Evolutionary conservation across 1,140 invertebrate species (phyloP), one percentile per base, ranked within the genome.

Genomic region (Frieseomelitta varia): DNA sequence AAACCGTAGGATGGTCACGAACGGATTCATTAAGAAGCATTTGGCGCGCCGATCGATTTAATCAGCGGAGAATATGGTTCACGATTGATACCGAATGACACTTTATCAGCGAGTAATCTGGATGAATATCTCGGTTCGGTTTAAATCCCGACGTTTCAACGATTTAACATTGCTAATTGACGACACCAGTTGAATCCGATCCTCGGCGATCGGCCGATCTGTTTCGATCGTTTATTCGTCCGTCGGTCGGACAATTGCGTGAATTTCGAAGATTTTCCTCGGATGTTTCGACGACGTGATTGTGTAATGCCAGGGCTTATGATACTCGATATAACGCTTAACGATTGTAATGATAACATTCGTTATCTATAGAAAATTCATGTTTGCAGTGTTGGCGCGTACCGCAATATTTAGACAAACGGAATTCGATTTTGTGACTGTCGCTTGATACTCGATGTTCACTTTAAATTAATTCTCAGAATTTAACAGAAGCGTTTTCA

Each of bases 1-100:
- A 58, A 75, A 84, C 81, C 80, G 51, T 51, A 51, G 65, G 34
- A 71, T 69, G 68, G 65, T 69, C 79, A 74, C 61, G 83, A 75
- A 82, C 84, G 55, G 84, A 85, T 90, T 90, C 89, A 86, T 90
- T 87, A 83, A 82, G 61, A 39, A 65, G 69, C 77, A 67, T 76
- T 63, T 30, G 74, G n/a, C 58, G 58, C n/a, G 4, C 58, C 73
- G 39, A 79, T 79, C 71, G 55, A 85, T 80, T 87, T 90, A 90
- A 87, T 87, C 85, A 63, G 71, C 67, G 65, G 77, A 78, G 39
- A 67, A 47, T 67, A 51, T 34, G 67, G 75, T 85, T 84, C 56
- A 71, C 88, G 72, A 85, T 87, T 85, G 85, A 87, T 82, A 80
- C 55, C 63, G 58, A 63, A 81, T 30, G 67, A 19, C 39, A 21